Percentiles rank a stretch among this genome's conserved stretches.
Evolutionary conservation across 2,113 vertebrate genomes (phyloP).

Genomic region (Clarias macrocephalus): DNA sequence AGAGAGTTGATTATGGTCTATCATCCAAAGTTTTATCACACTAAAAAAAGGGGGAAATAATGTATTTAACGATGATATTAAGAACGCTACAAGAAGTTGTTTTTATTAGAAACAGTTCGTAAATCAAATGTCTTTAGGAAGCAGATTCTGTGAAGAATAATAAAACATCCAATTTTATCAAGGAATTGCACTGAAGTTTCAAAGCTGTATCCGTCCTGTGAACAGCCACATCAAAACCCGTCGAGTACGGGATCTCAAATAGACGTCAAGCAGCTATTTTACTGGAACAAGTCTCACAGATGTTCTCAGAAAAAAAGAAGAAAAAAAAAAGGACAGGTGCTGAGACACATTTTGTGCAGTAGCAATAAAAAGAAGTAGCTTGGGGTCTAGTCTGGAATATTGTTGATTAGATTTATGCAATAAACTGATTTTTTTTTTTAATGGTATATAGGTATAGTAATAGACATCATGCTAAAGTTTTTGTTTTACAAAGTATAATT

Average conservation of each 20-base stretch:
- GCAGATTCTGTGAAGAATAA: no score
- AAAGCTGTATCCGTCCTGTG: neutral
- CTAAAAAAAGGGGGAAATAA: neutral
- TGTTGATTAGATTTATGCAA: neutral
- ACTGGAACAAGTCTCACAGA: slow-evolving; percentile 6
- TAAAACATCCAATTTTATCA: neutral
- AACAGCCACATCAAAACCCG: neutral
- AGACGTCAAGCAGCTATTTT: neutral
- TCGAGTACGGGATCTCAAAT: neutral
- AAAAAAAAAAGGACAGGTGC: slow-evolving; percentile 8
- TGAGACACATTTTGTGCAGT: neutral
- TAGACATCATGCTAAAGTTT: neutral
- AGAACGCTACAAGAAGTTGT: neutral
- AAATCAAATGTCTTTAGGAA: neutral
- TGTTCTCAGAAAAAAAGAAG: neutral
- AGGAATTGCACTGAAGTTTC: neutral
- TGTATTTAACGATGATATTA: neutral
- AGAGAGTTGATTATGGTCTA: neutral
- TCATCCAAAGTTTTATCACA: neutral
- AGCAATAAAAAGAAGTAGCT: neutral
- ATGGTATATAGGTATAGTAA: neutral
- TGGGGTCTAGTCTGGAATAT: neutral
- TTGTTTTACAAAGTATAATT: neutral
- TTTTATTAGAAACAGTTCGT: neutral
- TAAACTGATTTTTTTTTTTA: neutral